phyloP scores from a whole-genome alignment of 2,113 vertebrate genomes.

The Apistogramma diplotaenia region DNA sequence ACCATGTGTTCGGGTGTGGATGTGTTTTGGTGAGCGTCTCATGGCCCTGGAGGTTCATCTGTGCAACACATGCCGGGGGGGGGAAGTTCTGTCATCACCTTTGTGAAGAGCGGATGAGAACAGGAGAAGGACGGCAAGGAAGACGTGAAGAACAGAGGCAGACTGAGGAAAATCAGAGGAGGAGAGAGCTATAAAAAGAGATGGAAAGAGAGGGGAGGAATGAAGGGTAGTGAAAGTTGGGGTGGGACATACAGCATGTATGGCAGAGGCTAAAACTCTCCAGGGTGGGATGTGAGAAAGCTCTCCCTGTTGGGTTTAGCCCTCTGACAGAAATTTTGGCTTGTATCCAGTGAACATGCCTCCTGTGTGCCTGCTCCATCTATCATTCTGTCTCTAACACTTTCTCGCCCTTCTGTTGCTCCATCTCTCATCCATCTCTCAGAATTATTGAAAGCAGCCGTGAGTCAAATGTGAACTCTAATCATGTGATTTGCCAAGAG shows the following conservation, averaged over 20 bases:
- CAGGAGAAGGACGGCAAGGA: slow-evolving; percentile 7
- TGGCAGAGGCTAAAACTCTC: slow-evolving; percentile 11
- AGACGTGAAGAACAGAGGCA: slow-evolving; percentile 42
- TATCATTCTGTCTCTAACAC: slow-evolving; percentile 53
- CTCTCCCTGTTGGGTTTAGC: slow-evolving; percentile 40
- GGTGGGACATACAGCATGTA: background rate
- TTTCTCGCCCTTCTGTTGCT: background rate
- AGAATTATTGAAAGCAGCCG: slow-evolving; percentile 39
- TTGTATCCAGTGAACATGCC: slow-evolving; percentile 47
- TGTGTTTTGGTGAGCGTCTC: slow-evolving; percentile 16
- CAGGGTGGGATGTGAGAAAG: slow-evolving; percentile 44
- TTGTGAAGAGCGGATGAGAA: slow-evolving; percentile 30
- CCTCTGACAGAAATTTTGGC: slow-evolving; percentile 48
- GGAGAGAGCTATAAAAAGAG: slow-evolving; percentile 51
- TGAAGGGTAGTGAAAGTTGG: slow-evolving; percentile 11
- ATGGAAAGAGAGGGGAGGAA: slow-evolving; percentile 16
- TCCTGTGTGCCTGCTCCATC: slow-evolving; percentile 50
- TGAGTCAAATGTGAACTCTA: slow-evolving; percentile 30
- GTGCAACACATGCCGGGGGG: slow-evolving; percentile 65
- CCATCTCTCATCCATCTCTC: slow-evolving; percentile 42
- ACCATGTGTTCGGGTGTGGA: slow-evolving; percentile 41
- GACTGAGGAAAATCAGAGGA: slow-evolving; percentile 48
- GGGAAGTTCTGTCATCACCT: slow-evolving; percentile 69
- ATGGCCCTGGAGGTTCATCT: slow-evolving; percentile 55
- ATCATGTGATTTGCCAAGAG: slow-evolving; percentile 20